These are phyloP conservation scores for Pycnonotus jocosus DNA, from an alignment of 2,113 vertebrate genomes.

Conservation along the genomic window DNA sequence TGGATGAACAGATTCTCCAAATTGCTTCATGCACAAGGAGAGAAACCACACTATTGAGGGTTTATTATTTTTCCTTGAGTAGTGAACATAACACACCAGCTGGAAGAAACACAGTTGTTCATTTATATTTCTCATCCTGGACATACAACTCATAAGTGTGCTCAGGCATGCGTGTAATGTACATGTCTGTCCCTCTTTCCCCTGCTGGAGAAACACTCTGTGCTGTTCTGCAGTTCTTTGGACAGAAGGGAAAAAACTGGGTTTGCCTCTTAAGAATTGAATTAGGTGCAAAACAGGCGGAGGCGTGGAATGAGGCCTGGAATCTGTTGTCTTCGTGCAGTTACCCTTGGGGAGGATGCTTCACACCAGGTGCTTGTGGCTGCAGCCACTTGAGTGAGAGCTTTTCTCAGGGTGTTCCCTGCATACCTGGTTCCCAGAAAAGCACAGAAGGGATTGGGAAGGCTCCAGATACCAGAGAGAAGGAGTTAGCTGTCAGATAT, in stretches of 20 bases:
- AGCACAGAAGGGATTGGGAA: neutral
- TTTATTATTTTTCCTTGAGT: neutral
- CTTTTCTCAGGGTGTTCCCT: fast-evolving
- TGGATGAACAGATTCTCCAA: neutral
- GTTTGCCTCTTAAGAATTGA: neutral
- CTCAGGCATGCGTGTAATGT: neutral
- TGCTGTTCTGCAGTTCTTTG: neutral
- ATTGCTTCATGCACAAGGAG: neutral
- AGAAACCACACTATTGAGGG: neutral
- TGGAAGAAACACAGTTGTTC: neutral
- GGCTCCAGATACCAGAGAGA: neutral
- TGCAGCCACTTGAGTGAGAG: neutral
- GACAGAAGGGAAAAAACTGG: neutral
- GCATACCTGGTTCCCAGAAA: neutral
- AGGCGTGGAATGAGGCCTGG: neutral
- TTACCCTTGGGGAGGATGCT: neutral
- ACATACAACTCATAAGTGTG: neutral
- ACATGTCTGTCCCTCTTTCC: neutral
- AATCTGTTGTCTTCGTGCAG: fast-evolving
- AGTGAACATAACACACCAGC: neutral
- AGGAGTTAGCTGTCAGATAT: neutral
- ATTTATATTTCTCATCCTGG: neutral
- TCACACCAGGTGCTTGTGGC: fast-evolving
- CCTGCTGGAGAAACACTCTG: neutral
- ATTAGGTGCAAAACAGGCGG: neutral